Conservation (phyloP, 2,888 invertebrate species). For the Pristionchus arcanus region DNA sequence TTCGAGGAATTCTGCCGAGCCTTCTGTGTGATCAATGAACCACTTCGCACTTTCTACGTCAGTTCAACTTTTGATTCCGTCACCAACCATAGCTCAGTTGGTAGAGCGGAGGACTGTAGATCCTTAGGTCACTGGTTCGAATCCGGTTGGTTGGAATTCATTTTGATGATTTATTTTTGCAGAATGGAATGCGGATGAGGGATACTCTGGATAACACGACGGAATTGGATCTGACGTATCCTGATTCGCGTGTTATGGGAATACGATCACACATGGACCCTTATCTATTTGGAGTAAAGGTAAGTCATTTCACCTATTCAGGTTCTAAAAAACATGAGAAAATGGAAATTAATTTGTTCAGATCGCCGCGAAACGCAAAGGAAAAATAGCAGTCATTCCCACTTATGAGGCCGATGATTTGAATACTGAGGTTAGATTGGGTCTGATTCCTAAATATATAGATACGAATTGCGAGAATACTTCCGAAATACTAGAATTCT, state of each 20-base stretch:
- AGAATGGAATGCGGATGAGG: constrained; percentile 44
- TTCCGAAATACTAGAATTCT: neutral
- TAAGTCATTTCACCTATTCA: constrained; percentile 44
- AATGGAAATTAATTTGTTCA: neutral
- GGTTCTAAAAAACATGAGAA: neutral
- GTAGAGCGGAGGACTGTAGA: constrained; percentile 60
- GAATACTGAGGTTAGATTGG: neutral
- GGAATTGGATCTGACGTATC: constrained; percentile 71
- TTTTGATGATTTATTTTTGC: neutral
- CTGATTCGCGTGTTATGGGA: constrained; percentile 76
- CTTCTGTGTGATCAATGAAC: constrained; percentile 77
- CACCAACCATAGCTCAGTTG: constrained; percentile 56
- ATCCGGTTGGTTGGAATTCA: constrained; percentile 16
- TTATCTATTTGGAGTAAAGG: constrained; percentile 78
- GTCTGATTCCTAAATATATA: neutral
- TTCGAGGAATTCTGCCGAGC: constrained; percentile 75
- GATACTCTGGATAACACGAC: neutral
- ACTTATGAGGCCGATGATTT: constrained; percentile 26
- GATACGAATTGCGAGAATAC: neutral
- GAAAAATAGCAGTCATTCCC: neutral
- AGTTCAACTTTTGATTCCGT: neutral
- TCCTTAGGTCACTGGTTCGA: constrained; percentile 51
- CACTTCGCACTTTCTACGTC: constrained; percentile 77
- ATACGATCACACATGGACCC: constrained; percentile 77
- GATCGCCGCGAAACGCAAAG: constrained; percentile 31